Evolutionary conservation across 30 jellyfish, hydroid and myxozoan species (phyloP), one percentile per base, ranked within the genome.

Genomic region (Pseudorhiza aurosa): DNA sequence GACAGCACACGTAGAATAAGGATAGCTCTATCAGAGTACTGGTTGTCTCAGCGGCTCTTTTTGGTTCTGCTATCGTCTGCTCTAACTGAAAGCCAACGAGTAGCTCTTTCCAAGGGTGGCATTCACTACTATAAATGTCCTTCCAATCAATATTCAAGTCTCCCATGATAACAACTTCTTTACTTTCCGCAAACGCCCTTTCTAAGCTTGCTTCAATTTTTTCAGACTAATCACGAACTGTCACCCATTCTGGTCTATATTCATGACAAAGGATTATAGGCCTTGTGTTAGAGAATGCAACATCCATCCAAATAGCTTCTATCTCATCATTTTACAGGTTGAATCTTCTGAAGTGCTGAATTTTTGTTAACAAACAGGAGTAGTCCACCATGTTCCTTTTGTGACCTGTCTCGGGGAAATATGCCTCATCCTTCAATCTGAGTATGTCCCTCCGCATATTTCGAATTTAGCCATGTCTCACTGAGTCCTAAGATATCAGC

Each of bases 401-500:
- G 35, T 70, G 69, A 27, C 57, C 84, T 70, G 84, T 70, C 84
- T 70, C 71, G n/a, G 69, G 71, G 84, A 30, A n/a, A n/a, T n/a
- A n/a, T n/a, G n/a, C n/a, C n/a, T n/a, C n/a, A n/a, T n/a, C n/a
- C n/a, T n/a, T n/a, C n/a, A n/a, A 45, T 50, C 71, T 70, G 69
- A 45, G 57, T 57, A 45, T 22, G 32, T 46, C 71, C 84, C 69
- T 70, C 84, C 69, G 7, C 39, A 44, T 43, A 43, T 17, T 32
- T 32, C 21, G n/a, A 45, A 47, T 70, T 50, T 70, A 67, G 71
- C 84, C 84, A 70, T 45, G 71, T 70, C 39, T 70, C 84, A 47
- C 71, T 70, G 69, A 46, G 32, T n/a, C 84, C 71, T 70, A 70
- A 43, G 63, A 65, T 39, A 35, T 65, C 80, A 65, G 39, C 42